These are phyloP conservation scores for Spodoptera exigua DNA, from an alignment of 2,888 invertebrate species.

Conservation along the genomic window DNA sequence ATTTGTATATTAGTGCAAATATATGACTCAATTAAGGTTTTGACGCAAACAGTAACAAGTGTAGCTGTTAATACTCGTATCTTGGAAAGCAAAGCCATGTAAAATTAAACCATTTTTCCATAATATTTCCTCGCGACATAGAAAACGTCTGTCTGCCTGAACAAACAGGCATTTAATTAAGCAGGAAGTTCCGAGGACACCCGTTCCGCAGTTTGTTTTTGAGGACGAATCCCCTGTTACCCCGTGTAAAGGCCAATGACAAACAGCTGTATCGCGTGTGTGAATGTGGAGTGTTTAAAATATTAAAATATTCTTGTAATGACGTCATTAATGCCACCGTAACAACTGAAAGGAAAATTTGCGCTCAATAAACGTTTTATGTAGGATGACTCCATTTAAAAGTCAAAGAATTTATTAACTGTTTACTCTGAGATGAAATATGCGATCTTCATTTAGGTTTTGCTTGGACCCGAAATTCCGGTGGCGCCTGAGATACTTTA, in stretches of 20 bases:
- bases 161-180: slow-evolving; percentile 78
- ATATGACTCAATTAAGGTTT: neutral
- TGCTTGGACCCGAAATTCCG: slow-evolving; percentile 43
- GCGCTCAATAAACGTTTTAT: slow-evolving; percentile 27
- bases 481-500: slow-evolving; percentile 57
- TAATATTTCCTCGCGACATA: slow-evolving; percentile 64
- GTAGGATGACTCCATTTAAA: slow-evolving; percentile 37
- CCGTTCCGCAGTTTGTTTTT: slow-evolving; percentile 69
- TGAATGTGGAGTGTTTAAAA: slow-evolving; percentile 53
- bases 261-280: slow-evolving; percentile 76
- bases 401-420: slow-evolving; percentile 53
- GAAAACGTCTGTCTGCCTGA: slow-evolving; percentile 67
- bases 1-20: neutral
- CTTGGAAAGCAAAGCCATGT: slow-evolving; percentile 57
- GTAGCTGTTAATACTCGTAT: slow-evolving; percentile 21
- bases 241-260: slow-evolving; percentile 60
- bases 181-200: slow-evolving; percentile 75
- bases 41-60: slow-evolving; percentile 15
- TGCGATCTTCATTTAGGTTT: slow-evolving; percentile 48
- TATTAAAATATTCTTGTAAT: slow-evolving; percentile 60
- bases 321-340: slow-evolving; percentile 37
- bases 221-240: slow-evolving; percentile 70
- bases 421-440: slow-evolving; percentile 51
- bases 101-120: slow-evolving; percentile 61
- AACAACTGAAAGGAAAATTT: slow-evolving; percentile 30